Evolutionary conservation across 2,888 invertebrate genomes (phyloP).

Genomic region (Willowsia nigromaculata): DNA sequence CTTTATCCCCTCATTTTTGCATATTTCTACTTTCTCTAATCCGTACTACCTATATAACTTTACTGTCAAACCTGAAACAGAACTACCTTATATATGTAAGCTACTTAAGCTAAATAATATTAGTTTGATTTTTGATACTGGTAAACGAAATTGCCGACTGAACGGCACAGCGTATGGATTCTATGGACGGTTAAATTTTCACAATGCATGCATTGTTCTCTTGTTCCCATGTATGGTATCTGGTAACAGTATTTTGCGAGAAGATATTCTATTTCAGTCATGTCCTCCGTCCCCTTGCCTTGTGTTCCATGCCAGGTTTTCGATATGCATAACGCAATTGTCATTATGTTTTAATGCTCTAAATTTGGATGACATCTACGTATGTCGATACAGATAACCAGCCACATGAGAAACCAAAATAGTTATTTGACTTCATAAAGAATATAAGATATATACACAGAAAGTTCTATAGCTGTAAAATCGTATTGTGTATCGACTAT

Average conservation of each 20-base stretch:
- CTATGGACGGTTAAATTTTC: not conserved
- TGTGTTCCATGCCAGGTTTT: not conserved
- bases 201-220: not conserved
- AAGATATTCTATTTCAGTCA: constrained; percentile 53
- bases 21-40: too few species aligned
- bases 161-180: not conserved
- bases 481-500: not conserved
- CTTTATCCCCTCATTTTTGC: not conserved
- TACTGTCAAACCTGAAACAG: too few species aligned
- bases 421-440: not conserved
- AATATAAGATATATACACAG: not conserved
- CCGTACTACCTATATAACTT: too few species aligned
- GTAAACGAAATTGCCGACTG: not conserved
- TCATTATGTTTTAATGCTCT: constrained; percentile 2
- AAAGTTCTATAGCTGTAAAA: not conserved
- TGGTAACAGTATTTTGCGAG: not conserved
- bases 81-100: too few species aligned
- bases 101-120: too few species aligned
- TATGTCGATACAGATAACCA: constrained; percentile 16
- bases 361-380: constrained; percentile 55
- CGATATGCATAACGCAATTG: not conserved
- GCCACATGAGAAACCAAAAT: constrained; percentile 1
- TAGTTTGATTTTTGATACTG: not conserved
- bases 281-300: constrained; percentile 5
- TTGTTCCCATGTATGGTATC: not conserved